Evolutionary conservation across 2,888 invertebrate genomes (phyloP).

Genomic region (Gryllus longicercus): DNA sequence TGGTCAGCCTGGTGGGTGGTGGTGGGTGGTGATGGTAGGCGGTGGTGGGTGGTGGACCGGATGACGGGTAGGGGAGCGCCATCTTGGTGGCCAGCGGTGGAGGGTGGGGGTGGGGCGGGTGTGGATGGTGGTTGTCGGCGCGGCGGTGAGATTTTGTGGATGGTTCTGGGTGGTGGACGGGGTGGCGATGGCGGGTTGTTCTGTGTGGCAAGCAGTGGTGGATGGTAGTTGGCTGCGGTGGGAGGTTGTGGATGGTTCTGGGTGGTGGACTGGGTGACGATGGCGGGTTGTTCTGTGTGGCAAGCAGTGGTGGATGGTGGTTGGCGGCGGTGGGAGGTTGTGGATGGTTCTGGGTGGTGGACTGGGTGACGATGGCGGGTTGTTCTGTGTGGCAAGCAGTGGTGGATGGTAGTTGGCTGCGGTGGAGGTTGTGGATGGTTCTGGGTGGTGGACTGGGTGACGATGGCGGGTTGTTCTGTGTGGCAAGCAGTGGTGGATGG

Average conservation of each 20-base stretch:
- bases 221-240: neutral
- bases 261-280: neutral
- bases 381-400: neutral
- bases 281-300: neutral
- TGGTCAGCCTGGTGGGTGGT: too few species aligned
- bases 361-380: too few species aligned
- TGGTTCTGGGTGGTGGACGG: neutral
- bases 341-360: neutral
- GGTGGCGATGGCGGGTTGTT: neutral
- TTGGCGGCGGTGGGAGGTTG: neutral
- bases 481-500: neutral
- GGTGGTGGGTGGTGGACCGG: neutral
- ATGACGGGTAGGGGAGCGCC: too few species aligned
- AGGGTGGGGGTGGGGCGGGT: too few species aligned
- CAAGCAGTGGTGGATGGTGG: neutral
- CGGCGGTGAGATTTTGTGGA: neutral
- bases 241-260: neutral
- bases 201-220: neutral
- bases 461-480: too few species aligned
- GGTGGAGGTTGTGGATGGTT: neutral
- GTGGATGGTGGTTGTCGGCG: neutral
- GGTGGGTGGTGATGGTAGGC: too few species aligned
- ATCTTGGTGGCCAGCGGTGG: neutral
- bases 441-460: neutral
- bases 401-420: neutral